Evolutionary conservation across 2,888 invertebrate species (phyloP).

Genomic region (Cheilosia soror): DNA sequence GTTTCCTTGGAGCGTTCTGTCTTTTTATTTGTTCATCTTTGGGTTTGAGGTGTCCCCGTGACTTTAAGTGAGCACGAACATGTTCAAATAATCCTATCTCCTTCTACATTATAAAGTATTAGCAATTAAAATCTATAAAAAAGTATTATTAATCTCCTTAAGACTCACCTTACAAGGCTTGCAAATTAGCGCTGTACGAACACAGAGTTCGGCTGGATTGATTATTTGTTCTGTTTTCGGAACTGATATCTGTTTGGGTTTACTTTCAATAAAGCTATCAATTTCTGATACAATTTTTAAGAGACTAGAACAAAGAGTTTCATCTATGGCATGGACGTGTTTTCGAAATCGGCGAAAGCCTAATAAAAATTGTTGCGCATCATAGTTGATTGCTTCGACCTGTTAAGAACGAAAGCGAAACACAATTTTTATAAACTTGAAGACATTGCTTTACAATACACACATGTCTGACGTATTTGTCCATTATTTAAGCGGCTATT

Average conservation of each 20-base stretch:
- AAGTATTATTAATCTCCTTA: not conserved
- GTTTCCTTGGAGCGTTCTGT: not conserved
- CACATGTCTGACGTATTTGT: too few species aligned
- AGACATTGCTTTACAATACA: too few species aligned
- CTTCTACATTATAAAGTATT: not conserved
- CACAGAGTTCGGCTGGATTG: not conserved
- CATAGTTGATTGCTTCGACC: slow-evolving; percentile 16
- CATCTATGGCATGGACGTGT: slow-evolving; percentile 75
- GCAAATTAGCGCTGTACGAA: not conserved
- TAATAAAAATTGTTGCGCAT: slow-evolving; percentile 8
- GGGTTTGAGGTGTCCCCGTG: not conserved
- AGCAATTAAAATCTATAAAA: not conserved
- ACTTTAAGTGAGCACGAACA: not conserved
- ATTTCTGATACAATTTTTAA: slow-evolving; percentile 78
- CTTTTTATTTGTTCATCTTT: not conserved
- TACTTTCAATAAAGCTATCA: slow-evolving; percentile 78
- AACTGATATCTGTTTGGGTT: slow-evolving; percentile 60
- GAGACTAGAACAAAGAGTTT: slow-evolving; percentile 76
- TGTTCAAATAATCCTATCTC: not conserved
- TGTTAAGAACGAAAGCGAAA: not conserved
- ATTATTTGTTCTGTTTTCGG: not conserved
- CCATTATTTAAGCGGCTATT: too few species aligned
- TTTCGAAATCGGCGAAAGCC: slow-evolving; percentile 9
- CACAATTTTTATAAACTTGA: too few species aligned
- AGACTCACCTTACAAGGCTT: not conserved